Evolutionary conservation across 2,113 vertebrate species (phyloP), one percentile per base, ranked within the genome.

Genomic region (Amblyornis subalaris): DNA sequence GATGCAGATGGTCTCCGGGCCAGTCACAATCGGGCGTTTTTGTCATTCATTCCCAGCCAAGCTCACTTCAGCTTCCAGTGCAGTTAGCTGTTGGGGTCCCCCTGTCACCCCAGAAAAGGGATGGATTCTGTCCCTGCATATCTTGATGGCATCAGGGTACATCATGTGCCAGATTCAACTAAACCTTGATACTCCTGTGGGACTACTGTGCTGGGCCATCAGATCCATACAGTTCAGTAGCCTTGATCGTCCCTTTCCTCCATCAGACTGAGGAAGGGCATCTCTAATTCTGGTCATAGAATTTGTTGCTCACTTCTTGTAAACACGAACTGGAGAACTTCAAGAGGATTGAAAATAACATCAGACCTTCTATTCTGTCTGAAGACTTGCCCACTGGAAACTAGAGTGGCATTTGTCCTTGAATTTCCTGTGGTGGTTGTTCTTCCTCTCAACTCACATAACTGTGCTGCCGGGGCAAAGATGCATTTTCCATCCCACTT

Each of bases 371-470:
- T 65, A 16, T 6, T 29, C 33, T 78, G 3, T 45, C 33, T 79
- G 50, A 66, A 9, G 25, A 55, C 26, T 24, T 3, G 2, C 6
- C 17, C 40, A 31, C 33, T 45, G 6, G 40, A 66, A 45, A 44
- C 4, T 18, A 15, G 24, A 31, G 12, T 5, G 12, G 7, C 26
- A 36, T 45, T 66, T 55, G 1, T 31, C 20, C 38, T 54, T 50
- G 44, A 79, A 7, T 66, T 66, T 45, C 21, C 40, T 55, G 1
- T 10, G 10, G 1, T 55, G 26, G 1, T 44, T 24, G 3, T 16
- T 36, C 33, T 31, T 66, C 33, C 18, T 31, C 28, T 47, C 16
- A 55, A 16, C 4, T 55, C 51, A 66, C 0, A 0, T 13, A 47
- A 22, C 22, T 20, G 5, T 26, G 51, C 16, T 31, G 9, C 21